These are phyloP conservation scores for Chaetophractus vellerosus DNA, from an alignment of 2,797 vertebrate genomes.

Conservation along the genomic window DNA sequence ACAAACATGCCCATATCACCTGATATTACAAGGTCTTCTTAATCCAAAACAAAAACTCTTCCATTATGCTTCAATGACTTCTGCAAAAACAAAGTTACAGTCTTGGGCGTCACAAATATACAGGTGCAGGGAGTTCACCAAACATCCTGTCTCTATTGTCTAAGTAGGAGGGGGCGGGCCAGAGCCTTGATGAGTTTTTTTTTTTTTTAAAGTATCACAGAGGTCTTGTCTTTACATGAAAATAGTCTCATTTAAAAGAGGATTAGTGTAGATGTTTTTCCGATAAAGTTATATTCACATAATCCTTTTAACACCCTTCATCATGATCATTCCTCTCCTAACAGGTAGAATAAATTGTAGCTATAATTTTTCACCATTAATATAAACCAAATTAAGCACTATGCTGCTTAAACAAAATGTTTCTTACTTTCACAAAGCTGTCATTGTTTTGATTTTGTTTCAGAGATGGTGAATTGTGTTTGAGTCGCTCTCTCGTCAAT, in stretches of 20 bases:
- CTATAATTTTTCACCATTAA: not conserved
- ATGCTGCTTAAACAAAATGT: not conserved
- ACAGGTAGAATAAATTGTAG: not conserved
- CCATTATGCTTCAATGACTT: not conserved
- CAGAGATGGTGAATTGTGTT: constrained; percentile 92
- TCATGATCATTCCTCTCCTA: not conserved
- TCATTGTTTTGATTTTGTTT: constrained; percentile 85
- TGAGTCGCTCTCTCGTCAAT: constrained; percentile 93
- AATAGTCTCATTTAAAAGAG: constrained; percentile 8
- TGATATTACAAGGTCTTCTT: not conserved
- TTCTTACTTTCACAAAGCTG: constrained; percentile 66
- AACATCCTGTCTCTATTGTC: constrained; percentile 64
- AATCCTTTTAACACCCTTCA: not conserved
- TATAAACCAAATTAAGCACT: constrained; percentile 41
- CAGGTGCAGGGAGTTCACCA: constrained; percentile 19
- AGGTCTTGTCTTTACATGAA: constrained; percentile 27
- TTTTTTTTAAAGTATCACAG: constrained; percentile 22
- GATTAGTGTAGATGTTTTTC: not conserved
- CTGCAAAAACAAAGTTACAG: constrained; percentile 40
- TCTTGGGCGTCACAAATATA: constrained; percentile 27
- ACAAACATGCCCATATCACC: not conserved
- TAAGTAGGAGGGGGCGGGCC: not conserved
- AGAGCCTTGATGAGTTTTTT: constrained; percentile 23
- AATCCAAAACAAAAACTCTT: not conserved
- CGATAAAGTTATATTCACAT: not conserved